Conservation (phyloP, 1,140 invertebrate species). For the Bombus fervidus region DNA sequence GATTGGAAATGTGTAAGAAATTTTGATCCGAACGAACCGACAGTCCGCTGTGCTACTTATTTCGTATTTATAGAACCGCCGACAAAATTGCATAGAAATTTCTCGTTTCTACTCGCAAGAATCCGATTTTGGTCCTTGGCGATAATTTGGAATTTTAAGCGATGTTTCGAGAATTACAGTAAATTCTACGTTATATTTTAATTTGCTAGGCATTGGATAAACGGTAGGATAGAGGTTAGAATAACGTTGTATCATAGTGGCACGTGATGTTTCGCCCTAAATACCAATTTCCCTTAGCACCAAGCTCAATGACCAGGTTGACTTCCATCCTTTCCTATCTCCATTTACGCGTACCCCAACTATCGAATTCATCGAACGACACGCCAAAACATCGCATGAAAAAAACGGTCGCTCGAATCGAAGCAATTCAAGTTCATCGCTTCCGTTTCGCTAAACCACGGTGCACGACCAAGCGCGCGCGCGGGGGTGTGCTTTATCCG, state of each 20-base stretch:
- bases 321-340: not conserved
- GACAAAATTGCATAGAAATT: slow-evolving; percentile 12
- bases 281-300: not conserved
- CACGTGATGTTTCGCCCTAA: no score
- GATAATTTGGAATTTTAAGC: not conserved
- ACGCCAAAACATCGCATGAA: not conserved
- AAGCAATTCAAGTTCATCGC: slow-evolving; percentile 31
- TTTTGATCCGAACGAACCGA: not conserved
- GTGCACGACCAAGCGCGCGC: not conserved
- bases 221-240: not conserved
- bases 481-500: not conserved
- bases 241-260: not conserved
- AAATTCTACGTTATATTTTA: not conserved
- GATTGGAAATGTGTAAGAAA: slow-evolving; percentile 41
- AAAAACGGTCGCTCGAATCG: slow-evolving; percentile 3
- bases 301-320: not conserved
- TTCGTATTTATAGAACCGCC: slow-evolving; percentile 2
- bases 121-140: not conserved
- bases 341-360: not conserved
- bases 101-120: not conserved
- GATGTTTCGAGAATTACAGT: accelerated
- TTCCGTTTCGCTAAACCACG: slow-evolving; percentile 16
- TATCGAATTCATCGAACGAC: not conserved
- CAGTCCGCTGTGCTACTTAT: not conserved
- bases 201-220: not conserved